These are phyloP conservation scores for Drosophila eugracilis DNA, from an alignment of 1,140 invertebrate species.

Conservation along the genomic window DNA sequence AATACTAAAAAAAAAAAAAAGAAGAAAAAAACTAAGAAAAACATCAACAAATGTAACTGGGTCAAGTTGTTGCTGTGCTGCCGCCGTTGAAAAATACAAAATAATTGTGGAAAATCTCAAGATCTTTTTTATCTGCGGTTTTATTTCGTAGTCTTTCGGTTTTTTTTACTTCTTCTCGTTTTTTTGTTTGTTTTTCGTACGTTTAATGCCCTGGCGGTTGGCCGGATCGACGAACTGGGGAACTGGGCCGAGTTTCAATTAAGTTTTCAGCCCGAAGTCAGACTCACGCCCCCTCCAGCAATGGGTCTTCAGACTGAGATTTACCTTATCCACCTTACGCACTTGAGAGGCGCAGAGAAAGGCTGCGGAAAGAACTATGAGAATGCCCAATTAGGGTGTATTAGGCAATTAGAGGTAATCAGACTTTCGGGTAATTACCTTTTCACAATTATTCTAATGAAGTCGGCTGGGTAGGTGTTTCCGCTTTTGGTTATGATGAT, in stretches of 20 bases:
- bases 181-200: slow-evolving; percentile 43
- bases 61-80: slow-evolving; percentile 56
- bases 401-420: slow-evolving; percentile 46
- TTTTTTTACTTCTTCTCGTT: too few relatives aligned
- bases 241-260: slow-evolving; percentile 54
- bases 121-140: slow-evolving; percentile 78
- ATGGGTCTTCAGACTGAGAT: slow-evolving; percentile 1
- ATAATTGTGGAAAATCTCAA: slow-evolving; percentile 75
- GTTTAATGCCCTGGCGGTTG: slow-evolving; percentile 55
- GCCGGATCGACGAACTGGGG: slow-evolving; percentile 30
- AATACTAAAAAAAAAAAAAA: slow-evolving; percentile 36
- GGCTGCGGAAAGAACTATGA: slow-evolving; percentile 38
- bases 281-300: slow-evolving; percentile 22
- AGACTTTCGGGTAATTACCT: slow-evolving; percentile 29
- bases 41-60: slow-evolving; percentile 77
- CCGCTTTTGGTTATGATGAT: slow-evolving; percentile 15
- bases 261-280: slow-evolving; percentile 37
- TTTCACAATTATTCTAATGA: slow-evolving; percentile 42
- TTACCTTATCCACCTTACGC: slow-evolving; percentile 42
- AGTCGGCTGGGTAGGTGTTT: slow-evolving; percentile 26
- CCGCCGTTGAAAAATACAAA: slow-evolving; percentile 50
- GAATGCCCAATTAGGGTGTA: slow-evolving; percentile 36
- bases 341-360: slow-evolving; percentile 37
- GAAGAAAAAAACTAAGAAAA: slow-evolving; percentile 44
- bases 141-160: slow-evolving; percentile 58